These are phyloP conservation scores for Oegoconia quadripuncta DNA, from an alignment of 2,888 invertebrate genomes.

Conservation along the genomic window DNA sequence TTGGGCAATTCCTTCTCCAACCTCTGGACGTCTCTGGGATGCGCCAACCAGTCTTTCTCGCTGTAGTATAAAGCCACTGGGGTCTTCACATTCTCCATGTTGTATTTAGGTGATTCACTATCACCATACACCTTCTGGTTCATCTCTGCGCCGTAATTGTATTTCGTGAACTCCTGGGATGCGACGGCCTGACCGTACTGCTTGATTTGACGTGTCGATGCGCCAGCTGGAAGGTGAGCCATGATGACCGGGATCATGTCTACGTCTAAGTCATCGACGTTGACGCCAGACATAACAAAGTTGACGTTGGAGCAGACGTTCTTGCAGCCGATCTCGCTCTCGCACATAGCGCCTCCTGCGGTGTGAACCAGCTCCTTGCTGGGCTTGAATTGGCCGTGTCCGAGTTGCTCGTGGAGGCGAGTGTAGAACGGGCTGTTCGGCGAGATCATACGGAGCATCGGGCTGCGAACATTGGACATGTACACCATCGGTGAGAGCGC, in stretches of 20 bases:
- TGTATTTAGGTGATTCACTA: conserved; percentile 52
- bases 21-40: conserved; percentile 77
- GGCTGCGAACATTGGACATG: conserved; percentile 62
- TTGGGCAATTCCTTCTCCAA: conserved; percentile 77
- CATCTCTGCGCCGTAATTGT: conserved; percentile 54
- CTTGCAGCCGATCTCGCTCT: conserved; percentile 55
- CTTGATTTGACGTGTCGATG: conserved; percentile 71
- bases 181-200: conserved; percentile 77
- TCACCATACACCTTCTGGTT: conserved; percentile 59
- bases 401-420: conserved; percentile 38
- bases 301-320: conserved; percentile 80
- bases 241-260: conserved; percentile 75
- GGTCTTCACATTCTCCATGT: conserved; percentile 52
- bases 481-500: conserved; percentile 68
- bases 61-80: conserved; percentile 65
- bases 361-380: conserved; percentile 42
- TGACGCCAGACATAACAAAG: conserved; percentile 81
- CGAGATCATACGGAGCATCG: conserved; percentile 59
- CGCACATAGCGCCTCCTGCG: conserved; percentile 56
- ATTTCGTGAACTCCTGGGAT: conserved; percentile 54
- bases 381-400: conserved; percentile 52
- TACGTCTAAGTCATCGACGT: conserved; percentile 74
- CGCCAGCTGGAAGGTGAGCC: conserved; percentile 77
- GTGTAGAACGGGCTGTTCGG: conserved; percentile 48
- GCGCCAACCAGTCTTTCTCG: conserved; percentile 83